phyloP scores from a whole-genome alignment of 2,113 vertebrate species.

The Burhinus oedicnemus region DNA sequence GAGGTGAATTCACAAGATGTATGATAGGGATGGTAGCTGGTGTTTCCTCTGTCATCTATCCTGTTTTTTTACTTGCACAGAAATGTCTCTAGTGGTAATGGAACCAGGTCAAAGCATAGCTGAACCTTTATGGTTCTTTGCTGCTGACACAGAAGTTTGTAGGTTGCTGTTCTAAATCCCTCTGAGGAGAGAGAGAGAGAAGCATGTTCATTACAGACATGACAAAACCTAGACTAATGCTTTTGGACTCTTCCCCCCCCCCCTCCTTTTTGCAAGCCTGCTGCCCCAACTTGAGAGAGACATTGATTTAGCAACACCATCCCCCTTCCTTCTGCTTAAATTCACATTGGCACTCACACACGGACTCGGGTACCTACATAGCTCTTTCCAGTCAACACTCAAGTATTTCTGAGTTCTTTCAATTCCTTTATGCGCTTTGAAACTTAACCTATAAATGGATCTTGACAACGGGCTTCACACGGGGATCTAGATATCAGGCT shows the following conservation, averaged over 20 bases:
- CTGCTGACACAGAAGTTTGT: background rate
- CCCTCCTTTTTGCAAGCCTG: background rate
- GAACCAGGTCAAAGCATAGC: background rate
- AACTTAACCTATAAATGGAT: background rate
- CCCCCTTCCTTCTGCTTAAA: background rate
- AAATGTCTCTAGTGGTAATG: background rate
- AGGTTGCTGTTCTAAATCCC: background rate
- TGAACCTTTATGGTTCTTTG: background rate
- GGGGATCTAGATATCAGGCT: background rate
- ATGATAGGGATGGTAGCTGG: background rate
- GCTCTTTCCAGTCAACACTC: background rate
- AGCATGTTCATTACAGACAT: background rate
- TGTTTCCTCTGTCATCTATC: background rate
- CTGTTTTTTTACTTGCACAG: background rate
- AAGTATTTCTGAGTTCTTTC: background rate
- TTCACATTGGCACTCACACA: background rate
- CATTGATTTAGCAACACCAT: fast-evolving
- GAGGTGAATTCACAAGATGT: background rate
- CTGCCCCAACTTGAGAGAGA: background rate
- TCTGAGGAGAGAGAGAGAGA: background rate
- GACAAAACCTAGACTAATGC: background rate
- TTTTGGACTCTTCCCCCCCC: background rate
- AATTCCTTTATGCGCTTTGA: background rate
- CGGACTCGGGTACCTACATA: fast-evolving
- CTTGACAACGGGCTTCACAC: background rate